Conservation (phyloP, 2,888 invertebrate species). For the Polyploca ridens region DNA sequence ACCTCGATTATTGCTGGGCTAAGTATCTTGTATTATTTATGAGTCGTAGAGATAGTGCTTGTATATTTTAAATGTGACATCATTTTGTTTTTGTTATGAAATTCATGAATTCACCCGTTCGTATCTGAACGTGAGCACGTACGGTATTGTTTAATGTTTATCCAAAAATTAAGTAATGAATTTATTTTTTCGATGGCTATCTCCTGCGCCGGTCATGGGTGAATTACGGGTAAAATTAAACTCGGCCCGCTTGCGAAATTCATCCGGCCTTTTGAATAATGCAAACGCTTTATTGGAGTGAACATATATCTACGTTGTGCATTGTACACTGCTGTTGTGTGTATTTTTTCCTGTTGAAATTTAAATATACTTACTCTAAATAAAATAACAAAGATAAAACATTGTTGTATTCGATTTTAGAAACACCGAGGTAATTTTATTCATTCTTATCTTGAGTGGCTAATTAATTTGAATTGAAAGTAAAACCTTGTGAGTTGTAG, state of each 20-base stretch:
- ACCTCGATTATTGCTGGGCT: slow-evolving; percentile 5
- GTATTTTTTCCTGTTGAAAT: slow-evolving; percentile 40
- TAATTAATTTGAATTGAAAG: not conserved
- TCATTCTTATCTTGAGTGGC: not conserved
- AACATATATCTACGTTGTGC: slow-evolving; percentile 52
- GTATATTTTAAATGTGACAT: slow-evolving; percentile 4
- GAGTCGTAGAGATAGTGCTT: slow-evolving; percentile 2
- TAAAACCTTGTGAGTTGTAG: not conserved
- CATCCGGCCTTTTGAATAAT: slow-evolving; percentile 78
- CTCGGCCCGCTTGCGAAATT: slow-evolving; percentile 64
- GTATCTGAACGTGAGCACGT: slow-evolving; percentile 22
- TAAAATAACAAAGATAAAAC: not conserved
- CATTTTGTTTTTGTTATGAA: slow-evolving; percentile 4
- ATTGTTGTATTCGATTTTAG: not conserved
- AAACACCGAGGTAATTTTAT: not conserved
- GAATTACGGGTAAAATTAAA: slow-evolving; percentile 75
- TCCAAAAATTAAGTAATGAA: slow-evolving; percentile 55
- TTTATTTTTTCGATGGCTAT: slow-evolving; percentile 58
- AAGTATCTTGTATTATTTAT: slow-evolving; percentile 11
- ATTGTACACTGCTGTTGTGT: slow-evolving; percentile 53
- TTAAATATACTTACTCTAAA: not conserved
- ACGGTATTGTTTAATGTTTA: slow-evolving; percentile 45
- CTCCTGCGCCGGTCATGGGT: slow-evolving; percentile 55
- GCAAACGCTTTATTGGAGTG: slow-evolving; percentile 72
- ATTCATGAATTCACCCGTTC: slow-evolving; percentile 19